Base-by-base conservation (phyloP, 1,140 invertebrate species). In the Eumeta japonica region DNA sequence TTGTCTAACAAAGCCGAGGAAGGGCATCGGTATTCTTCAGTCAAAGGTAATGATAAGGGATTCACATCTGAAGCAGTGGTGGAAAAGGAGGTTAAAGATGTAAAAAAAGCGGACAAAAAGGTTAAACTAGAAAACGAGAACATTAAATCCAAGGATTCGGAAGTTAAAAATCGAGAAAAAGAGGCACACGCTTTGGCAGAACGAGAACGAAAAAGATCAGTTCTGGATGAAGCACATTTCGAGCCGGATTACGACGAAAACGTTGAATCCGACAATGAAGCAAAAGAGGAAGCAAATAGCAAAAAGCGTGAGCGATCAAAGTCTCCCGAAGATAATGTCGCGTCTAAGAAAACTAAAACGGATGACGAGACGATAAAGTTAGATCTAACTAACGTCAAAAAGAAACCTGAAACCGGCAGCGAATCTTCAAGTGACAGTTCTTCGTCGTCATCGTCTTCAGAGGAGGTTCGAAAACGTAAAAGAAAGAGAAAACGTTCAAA, bases 201-300 rank as follows among this genome's bases (percentile, higher is more conserved):
- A 37, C 53, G 76, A 3, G 83, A 85, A 50, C 77, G 80, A 37
- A 84, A 85, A 41, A 81, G 83, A 44, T 80, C 83, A 10, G 79
- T 79, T 16, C 59, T 87, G 10, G 85, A 88, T 47, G 86, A 88
- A 62, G 78, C 84, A 0, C 83, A 79, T 45, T 88, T 88, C 54
- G 85, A 85, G 47, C 85, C 85, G 1, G 84, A 88, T 63, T 88
- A 88, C 58, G 86, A 87, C 43, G 75, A 77, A 51, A 73, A 50
- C 35, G 55, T 76, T 10, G 75, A 77, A 51, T 75, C 72, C 18
- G 73, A 76, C 20, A 61, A 45, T 44, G 75, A 77, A 39, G 44
- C 34, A 10, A 75, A 75, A 51, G 68, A 74, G 5, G 67, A 68
- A 7, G 15, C 17, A 35, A n/a, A n/a, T n/a, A 29, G 18, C 11